Evolutionary conservation across 2,113 vertebrate genomes (phyloP), one percentile per base, ranked within the genome.

Genomic region (Martes martes): DNA sequence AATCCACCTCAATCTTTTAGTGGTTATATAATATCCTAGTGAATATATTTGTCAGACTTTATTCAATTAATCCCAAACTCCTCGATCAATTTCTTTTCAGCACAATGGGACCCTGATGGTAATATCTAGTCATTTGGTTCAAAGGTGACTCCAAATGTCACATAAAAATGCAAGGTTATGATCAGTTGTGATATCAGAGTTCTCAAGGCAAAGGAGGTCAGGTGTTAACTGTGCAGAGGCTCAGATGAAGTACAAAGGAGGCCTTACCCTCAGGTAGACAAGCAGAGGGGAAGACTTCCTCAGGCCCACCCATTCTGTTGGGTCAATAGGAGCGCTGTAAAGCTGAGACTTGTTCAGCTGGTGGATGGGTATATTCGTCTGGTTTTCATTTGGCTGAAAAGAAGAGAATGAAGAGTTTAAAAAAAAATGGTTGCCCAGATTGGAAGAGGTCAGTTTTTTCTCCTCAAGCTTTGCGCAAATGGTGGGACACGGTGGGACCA

Each of bases 301-400:
- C 93, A 99, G 98, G 97, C 99, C 99, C 36, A 99, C 99, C 99
- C 99, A 99, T 97, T 99, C 99, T 0, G 99, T 98, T 52, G 99
- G 99, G 96, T 99, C 99, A 71, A 99, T 98, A 0, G 97, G 97
- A 0, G 93, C 96, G 0, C 92, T 98, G 97, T 99, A 99, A 76
- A 99, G 99, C 39, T 99, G 92, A 45, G 99, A 99, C 0, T 95
- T 96, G 36, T 94, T 91, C 98, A 99, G 89, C 33, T 99, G 98
- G 3, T 89, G 3, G 42, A 76, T 94, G 65, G 98, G 97, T 7
- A 99, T 98, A 61, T 98, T 99, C 4, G 99, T 99, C 97, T 99
- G 98, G 95, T 99, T 99, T 86, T 98, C 98, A 96, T 98, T 98
- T 91, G 99, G 99, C 99, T 99, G 94, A 97, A 98, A 98, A 92